Evolutionary conservation across 2,797 vertebrate species (phyloP), one percentile per base, ranked within the genome.

Genomic region (Sebastes glaucus): DNA sequence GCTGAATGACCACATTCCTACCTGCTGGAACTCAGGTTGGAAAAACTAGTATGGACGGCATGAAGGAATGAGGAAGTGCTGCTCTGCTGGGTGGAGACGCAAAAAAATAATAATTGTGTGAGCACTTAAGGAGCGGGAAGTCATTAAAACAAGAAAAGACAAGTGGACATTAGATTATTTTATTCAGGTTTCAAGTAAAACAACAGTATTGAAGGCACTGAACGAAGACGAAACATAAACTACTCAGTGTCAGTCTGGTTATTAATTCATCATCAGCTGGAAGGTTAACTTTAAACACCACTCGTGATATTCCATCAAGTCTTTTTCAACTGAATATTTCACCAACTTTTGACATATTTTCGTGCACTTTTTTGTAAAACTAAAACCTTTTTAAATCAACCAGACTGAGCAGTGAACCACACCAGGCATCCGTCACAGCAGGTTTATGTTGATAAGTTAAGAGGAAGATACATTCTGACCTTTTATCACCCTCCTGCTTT

Each of bases 151-250:
- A 11, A 13, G 1, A 11, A 13, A 3, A 4, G 42, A 0, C 0
- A 1, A 18, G 76, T 28, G 5, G 27, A 53, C 42, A 57, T 53
- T 6, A 60, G 27, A 22, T 35, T 22, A 53, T 81, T 93, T 91
- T 92, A 91, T 93, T 93, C 42, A 56, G 33, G 0, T 66, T 93
- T 95, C 89, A 95, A 94, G 91, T 94, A 92, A 85, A 78, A 89
- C 81, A 89, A 72, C 49, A 91, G 85, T 88, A 90, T 87, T 90
- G 74, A 94, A 95, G 93, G 93, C 92, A 94, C 91, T 35, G 62
- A 71, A 75, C 23, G 1, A 75, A 78, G 49, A 86, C 62, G 68
- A 71, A 79, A 77, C 73, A 33, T 71, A 53, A 65, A 71, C 83
- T 59, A 66, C 38, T 74, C 23, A 60, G 60, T 60, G 59, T 75